phyloP scores from a whole-genome alignment of 1,140 invertebrate genomes.

The Drosophila orena region DNA sequence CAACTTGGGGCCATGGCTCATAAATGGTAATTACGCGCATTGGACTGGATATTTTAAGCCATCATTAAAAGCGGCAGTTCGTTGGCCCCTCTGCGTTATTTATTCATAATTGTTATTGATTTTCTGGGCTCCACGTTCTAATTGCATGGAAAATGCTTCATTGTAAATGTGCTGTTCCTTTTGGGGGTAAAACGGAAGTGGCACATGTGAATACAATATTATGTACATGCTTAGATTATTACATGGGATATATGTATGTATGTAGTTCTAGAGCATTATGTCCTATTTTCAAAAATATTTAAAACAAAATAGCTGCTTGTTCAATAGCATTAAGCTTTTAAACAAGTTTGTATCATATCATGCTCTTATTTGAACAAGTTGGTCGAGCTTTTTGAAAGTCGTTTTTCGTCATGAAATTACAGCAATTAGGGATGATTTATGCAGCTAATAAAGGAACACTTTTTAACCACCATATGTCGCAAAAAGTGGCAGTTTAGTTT shows the following conservation, averaged over 20 bases:
- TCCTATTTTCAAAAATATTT: too few species aligned
- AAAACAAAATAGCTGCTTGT: too few species aligned
- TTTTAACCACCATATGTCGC: too few species aligned
- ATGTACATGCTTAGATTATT: background rate
- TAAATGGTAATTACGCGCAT: slow-evolving; percentile 60
- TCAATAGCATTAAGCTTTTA: background rate
- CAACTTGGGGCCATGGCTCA: slow-evolving; percentile 31
- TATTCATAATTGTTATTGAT: slow-evolving; percentile 71
- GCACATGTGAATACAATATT: slow-evolving; percentile 9
- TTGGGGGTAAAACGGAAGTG: background rate
- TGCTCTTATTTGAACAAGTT: background rate
- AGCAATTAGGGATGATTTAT: slow-evolving; percentile 31
- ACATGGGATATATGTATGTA: background rate
- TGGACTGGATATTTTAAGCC: slow-evolving; percentile 24
- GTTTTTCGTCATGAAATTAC: background rate
- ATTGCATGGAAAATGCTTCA: slow-evolving; percentile 3
- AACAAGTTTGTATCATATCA: background rate
- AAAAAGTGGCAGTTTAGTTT: background rate
- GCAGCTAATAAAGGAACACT: background rate
- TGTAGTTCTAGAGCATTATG: too few species aligned
- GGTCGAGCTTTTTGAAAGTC: slow-evolving; percentile 2
- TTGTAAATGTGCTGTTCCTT: background rate
- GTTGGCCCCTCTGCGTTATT: slow-evolving; percentile 55
- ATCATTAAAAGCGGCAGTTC: slow-evolving; percentile 53
- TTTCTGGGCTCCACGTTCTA: slow-evolving; percentile 10